Percentiles rank a stretch among this genome's conserved stretches.
Evolutionary conservation across 2,888 invertebrate species (phyloP).

Genomic region (Hipparchia sbordonii): DNA sequence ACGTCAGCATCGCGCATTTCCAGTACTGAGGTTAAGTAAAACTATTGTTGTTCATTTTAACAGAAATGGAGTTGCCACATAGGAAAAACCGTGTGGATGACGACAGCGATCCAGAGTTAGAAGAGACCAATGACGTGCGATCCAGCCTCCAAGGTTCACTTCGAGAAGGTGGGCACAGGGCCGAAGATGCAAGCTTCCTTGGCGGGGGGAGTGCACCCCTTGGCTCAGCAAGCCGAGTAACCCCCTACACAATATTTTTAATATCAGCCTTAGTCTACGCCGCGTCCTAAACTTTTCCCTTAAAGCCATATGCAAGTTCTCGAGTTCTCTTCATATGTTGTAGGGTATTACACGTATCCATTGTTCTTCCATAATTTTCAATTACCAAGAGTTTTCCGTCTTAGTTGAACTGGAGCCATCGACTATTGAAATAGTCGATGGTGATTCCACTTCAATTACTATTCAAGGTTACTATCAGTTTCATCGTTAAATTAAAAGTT

Average conservation of each 20-base stretch:
- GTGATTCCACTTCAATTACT: not conserved
- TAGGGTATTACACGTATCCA: constrained; percentile 49
- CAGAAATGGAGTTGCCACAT: constrained; percentile 85
- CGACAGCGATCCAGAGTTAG: constrained; percentile 62
- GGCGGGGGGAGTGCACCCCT: constrained; percentile 64
- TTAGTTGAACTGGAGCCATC: constrained; percentile 9
- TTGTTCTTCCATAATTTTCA: constrained; percentile 47
- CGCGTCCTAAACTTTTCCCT: constrained; percentile 67
- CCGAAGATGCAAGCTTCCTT: constrained; percentile 73
- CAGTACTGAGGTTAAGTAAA: not conserved
- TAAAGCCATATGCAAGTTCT: constrained; percentile 56
- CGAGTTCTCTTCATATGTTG: constrained; percentile 26
- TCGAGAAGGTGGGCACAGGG: constrained; percentile 82
- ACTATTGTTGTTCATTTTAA: constrained; percentile 5
- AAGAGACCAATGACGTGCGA: constrained; percentile 81
- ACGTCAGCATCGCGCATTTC: not conserved
- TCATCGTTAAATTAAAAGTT: not conserved
- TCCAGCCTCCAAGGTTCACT: constrained; percentile 86
- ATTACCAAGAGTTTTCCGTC: constrained; percentile 24
- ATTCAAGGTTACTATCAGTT: no score
- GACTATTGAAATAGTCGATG: not conserved
- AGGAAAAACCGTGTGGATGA: constrained; percentile 78
- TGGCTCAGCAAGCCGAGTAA: constrained; percentile 49
- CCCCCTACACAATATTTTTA: constrained; percentile 63
- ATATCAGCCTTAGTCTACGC: constrained; percentile 64